phyloP scores from a whole-genome alignment of 2,113 vertebrate genomes.

The Sminthopsis crassicaudata region DNA sequence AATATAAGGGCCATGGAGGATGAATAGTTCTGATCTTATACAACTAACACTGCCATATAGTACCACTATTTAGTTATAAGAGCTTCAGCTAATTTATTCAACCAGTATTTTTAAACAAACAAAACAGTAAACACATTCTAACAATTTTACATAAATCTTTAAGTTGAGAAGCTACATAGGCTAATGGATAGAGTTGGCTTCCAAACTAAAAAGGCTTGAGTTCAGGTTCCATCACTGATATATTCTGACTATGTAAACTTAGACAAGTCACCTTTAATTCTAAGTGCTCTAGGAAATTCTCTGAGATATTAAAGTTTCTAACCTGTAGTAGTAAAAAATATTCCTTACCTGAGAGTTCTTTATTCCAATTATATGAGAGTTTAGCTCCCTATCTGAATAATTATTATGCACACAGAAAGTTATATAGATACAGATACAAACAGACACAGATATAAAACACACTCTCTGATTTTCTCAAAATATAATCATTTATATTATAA shows the following conservation, averaged over 20 bases:
- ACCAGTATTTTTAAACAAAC: neutral
- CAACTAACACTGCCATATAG: neutral
- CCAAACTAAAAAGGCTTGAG: neutral
- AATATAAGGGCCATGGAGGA: neutral
- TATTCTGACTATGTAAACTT: neutral
- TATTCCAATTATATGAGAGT: neutral
- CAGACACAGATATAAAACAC: neutral
- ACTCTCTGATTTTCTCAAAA: neutral
- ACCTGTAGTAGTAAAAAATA: neutral
- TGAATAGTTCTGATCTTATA: neutral
- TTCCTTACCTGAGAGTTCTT: neutral
- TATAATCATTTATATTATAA: neutral
- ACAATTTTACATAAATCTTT: neutral
- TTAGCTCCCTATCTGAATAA: neutral
- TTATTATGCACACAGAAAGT: neutral
- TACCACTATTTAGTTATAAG: neutral
- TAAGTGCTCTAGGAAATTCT: neutral
- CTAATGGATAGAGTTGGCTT: neutral
- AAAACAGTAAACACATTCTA: neutral
- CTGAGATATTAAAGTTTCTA: neutral
- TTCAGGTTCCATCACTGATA: neutral
- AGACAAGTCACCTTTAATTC: neutral
- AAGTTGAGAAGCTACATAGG: neutral
- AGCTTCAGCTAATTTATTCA: neutral
- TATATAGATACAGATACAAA: neutral